Conservation (phyloP, 2,888 invertebrate species). For the Allacma fusca region DNA sequence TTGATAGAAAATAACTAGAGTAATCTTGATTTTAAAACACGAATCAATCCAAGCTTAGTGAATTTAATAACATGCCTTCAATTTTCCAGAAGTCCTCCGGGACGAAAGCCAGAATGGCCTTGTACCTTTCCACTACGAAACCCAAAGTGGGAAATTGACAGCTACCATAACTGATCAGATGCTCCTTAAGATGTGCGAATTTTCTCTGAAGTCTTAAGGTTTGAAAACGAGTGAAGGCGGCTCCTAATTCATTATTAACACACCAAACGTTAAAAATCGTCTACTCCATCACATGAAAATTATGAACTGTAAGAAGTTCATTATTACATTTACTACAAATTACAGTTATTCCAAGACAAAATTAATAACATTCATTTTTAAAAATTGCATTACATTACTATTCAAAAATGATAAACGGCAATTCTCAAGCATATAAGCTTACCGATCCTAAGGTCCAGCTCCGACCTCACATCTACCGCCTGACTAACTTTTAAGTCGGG, state of each 20-base stretch:
- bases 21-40: too few species aligned
- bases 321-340: neutral
- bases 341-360: neutral
- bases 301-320: too few species aligned
- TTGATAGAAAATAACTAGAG: too few species aligned
- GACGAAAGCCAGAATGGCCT: constrained; percentile 89
- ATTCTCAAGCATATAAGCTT: too few species aligned
- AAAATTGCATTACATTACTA: too few species aligned
- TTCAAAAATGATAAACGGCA: too few species aligned
- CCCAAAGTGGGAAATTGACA: constrained; percentile 99
- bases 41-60: too few species aligned
- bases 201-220: constrained; percentile 85
- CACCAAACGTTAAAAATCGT: too few species aligned
- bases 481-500: constrained; percentile 84
- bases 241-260: too few species aligned
- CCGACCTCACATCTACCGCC: constrained; percentile 91
- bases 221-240: constrained; percentile 97
- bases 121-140: constrained; percentile 97
- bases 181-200: constrained; percentile 79
- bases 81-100: constrained; percentile 97
- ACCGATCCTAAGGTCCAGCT: constrained; percentile 93
- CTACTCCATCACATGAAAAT: too few species aligned
- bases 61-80: too few species aligned
- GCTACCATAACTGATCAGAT: constrained; percentile 95
- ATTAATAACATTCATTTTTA: too few species aligned